These are phyloP conservation scores for Uria lomvia DNA, from an alignment of 2,113 vertebrate genomes.

Conservation along the genomic window DNA sequence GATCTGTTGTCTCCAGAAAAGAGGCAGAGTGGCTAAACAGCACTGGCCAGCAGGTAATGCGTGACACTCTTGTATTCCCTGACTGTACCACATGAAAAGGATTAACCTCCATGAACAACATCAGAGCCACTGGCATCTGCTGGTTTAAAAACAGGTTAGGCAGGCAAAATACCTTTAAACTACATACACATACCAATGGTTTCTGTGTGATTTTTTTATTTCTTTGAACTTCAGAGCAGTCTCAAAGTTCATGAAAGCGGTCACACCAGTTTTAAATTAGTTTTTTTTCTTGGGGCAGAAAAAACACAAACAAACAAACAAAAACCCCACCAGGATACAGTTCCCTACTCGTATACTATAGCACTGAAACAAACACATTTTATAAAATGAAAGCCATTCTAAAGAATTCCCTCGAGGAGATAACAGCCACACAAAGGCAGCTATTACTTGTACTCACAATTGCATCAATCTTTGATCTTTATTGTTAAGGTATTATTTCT, in stretches of 20 bases:
- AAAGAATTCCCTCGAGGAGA: conserved; percentile 58
- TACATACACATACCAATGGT: neutral
- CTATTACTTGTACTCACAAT: conserved; percentile 65
- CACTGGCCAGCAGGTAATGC: neutral
- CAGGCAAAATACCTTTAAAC: neutral
- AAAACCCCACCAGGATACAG: neutral
- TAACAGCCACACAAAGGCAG: conserved; percentile 33
- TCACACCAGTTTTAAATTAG: neutral
- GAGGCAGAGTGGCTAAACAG: neutral
- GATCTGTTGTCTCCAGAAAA: neutral
- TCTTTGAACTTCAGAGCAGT: neutral
- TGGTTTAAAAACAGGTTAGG: neutral
- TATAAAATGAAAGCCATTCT: conserved; percentile 65
- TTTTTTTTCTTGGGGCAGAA: neutral
- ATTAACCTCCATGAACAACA: neutral
- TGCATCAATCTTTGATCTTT: conserved; percentile 70
- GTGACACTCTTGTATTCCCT: neutral
- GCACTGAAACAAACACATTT: conserved; percentile 57
- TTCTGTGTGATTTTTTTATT: neutral
- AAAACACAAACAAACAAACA: neutral
- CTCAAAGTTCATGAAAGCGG: neutral
- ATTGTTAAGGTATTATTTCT: conserved; percentile 63
- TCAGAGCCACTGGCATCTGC: neutral
- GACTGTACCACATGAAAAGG: neutral
- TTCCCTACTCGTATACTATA: neutral